A percentile compares a stretch with the other conserved stretches of the same genome.
Conservation (phyloP, 1,140 invertebrate species). For the Oreohelix idahoensis region DNA sequence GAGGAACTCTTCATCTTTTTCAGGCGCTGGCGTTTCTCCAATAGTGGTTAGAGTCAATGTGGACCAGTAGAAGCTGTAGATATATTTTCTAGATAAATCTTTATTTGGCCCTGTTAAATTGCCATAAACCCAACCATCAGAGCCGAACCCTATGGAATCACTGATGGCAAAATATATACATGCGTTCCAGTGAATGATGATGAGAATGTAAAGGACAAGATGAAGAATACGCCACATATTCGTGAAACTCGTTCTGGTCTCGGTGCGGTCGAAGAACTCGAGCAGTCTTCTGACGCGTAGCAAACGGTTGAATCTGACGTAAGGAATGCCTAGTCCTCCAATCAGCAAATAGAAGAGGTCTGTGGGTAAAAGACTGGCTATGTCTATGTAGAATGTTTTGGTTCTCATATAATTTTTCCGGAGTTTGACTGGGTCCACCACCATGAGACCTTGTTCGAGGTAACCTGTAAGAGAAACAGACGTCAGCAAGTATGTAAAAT, state of each 20-base stretch:
- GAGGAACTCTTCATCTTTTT: slow-evolving; percentile 58
- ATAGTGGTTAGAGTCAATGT: slow-evolving; percentile 95
- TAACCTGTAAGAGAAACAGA: slow-evolving; percentile 56
- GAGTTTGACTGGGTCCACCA: slow-evolving; percentile 85
- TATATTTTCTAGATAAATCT: slow-evolving; percentile 71
- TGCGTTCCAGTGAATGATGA: slow-evolving; percentile 97
- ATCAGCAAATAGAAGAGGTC: slow-evolving; percentile 85
- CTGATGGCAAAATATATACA: slow-evolving; percentile 96
- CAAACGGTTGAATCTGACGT: slow-evolving; percentile 87
- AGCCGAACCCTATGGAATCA: slow-evolving; percentile 88
- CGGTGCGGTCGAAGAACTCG: slow-evolving; percentile 94
- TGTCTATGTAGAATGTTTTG: slow-evolving; percentile 78
- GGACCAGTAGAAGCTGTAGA: slow-evolving; percentile 97
- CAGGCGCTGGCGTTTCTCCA: slow-evolving; percentile 75
- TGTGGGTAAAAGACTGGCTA: slow-evolving; percentile 88
- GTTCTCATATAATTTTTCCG: slow-evolving; percentile 85
- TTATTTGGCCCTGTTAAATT: slow-evolving; percentile 57
- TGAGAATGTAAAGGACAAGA: slow-evolving; percentile 87
- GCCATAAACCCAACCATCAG: slow-evolving; percentile 87
- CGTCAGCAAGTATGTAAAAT: too few species aligned
- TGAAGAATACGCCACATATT: slow-evolving; percentile 79
- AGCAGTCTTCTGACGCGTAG: slow-evolving; percentile 85
- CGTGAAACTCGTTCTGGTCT: slow-evolving; percentile 93
- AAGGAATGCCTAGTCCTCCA: slow-evolving; percentile 66
- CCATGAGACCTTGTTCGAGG: slow-evolving; percentile 93